Percentiles rank a stretch among this genome's conserved stretches.
phyloP scores from a whole-genome alignment of 2,888 invertebrate genomes.

The Lithosia quadra region DNA sequence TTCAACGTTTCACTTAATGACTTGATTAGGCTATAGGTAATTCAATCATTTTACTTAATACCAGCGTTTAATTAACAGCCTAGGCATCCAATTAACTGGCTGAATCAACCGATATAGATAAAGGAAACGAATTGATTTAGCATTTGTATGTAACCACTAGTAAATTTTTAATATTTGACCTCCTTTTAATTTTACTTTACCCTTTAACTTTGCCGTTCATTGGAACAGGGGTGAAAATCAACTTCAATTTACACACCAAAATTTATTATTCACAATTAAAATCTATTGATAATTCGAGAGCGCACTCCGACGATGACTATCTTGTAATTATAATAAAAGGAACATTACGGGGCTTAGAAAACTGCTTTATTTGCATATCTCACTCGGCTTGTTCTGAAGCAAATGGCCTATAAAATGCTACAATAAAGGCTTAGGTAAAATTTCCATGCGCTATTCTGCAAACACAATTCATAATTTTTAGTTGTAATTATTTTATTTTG shows the following conservation, averaged over 20 bases:
- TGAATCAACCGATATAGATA: no score
- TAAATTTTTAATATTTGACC: no score
- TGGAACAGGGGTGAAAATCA: not conserved
- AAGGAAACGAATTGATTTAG: no score
- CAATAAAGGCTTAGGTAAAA: constrained; percentile 62
- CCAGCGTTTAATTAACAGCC: no score
- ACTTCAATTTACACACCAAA: constrained; percentile 4
- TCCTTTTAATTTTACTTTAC: no score
- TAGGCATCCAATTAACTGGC: no score
- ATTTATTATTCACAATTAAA: constrained; percentile 19
- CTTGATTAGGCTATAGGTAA: no score
- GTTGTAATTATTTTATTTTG: not conserved
- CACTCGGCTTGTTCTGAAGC: constrained; percentile 59
- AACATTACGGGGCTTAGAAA: constrained; percentile 55
- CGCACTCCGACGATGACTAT: constrained; percentile 34
- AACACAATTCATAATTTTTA: constrained; percentile 24
- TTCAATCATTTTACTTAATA: no score
- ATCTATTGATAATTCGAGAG: constrained; percentile 34
- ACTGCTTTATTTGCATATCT: constrained; percentile 73
- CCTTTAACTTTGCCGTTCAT: constrained; percentile 5
- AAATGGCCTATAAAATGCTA: constrained; percentile 70
- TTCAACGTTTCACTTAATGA: no score
- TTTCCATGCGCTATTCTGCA: constrained; percentile 43
- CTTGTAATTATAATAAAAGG: constrained; percentile 62
- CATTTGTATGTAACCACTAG: no score